These are phyloP conservation scores for Physella acuta DNA, from an alignment of 1,140 invertebrate genomes.

Conservation along the genomic window DNA sequence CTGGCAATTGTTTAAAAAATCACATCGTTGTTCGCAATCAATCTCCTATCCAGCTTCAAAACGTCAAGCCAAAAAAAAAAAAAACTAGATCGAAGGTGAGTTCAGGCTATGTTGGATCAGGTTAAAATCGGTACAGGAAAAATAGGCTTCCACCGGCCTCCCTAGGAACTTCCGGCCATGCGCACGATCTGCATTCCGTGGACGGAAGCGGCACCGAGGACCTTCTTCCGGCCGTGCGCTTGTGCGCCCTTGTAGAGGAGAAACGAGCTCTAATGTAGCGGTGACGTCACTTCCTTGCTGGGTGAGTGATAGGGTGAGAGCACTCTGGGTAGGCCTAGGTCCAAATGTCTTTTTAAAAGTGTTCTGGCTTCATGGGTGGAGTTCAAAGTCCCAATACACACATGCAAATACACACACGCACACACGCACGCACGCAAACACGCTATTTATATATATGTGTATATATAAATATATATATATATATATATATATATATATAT, in stretches of 20 bases:
- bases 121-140: background rate
- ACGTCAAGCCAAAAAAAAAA: too few species aligned
- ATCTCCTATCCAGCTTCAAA: too few species aligned
- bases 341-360: too few species aligned
- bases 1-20: too few species aligned
- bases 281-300: conserved; percentile 16
- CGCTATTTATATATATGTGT: background rate
- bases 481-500: background rate
- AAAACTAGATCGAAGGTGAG: too few species aligned
- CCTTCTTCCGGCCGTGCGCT: conserved; percentile 19
- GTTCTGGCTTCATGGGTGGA: too few species aligned
- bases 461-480: background rate
- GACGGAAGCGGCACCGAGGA: conserved; percentile 9
- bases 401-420: background rate
- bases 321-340: too few species aligned
- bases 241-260: conserved; percentile 14
- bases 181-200: background rate
- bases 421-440: background rate
- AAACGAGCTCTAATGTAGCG: conserved; percentile 18
- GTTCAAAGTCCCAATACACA: background rate
- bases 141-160: background rate
- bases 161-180: background rate
- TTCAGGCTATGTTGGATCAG: too few species aligned
- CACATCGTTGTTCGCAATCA: too few species aligned
- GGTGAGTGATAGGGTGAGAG: background rate